Conservation (phyloP, 2,888 invertebrate genomes). For the Alloscopus bannaensis region DNA sequence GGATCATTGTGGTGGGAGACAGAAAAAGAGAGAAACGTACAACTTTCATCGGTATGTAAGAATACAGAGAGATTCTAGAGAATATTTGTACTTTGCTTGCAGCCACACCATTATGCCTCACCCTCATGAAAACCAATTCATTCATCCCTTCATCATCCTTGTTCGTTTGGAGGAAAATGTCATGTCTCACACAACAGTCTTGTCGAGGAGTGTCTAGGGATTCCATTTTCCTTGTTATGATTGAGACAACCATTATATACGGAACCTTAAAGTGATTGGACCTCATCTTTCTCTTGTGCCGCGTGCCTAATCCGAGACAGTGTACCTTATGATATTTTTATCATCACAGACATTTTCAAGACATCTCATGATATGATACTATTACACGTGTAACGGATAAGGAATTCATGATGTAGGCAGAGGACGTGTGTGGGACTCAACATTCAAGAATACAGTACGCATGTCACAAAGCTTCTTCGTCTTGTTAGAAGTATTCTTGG, state of each 20-base stretch:
- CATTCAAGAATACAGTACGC: too few species aligned
- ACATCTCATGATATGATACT: background rate
- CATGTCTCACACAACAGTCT: conserved; percentile 46
- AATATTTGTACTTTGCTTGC: background rate
- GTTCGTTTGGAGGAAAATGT: conserved; percentile 41
- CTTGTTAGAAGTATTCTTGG: conserved; percentile 4
- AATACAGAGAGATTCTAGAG: too few species aligned
- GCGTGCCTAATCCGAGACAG: conserved; percentile 4
- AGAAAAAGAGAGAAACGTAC: conserved; percentile 12
- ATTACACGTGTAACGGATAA: background rate
- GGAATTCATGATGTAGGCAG: background rate
- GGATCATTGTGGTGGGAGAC: conserved; percentile 34
- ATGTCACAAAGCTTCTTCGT: too few species aligned
- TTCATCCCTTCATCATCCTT: conserved; percentile 52
- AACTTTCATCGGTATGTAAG: background rate
- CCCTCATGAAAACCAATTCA: conserved; percentile 50
- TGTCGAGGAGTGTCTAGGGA: conserved; percentile 54
- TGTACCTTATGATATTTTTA: conserved; percentile 6
- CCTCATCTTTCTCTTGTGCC: conserved; percentile 50
- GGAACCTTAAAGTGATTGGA: conserved; percentile 44
- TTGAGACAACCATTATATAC: too few species aligned
- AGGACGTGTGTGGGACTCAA: too few species aligned
- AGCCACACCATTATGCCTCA: background rate
- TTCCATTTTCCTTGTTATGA: conserved; percentile 16
- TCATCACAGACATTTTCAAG: conserved; percentile 10